phyloP scores from a whole-genome alignment of 2,888 invertebrate species.

The Cerastis leucographa region DNA sequence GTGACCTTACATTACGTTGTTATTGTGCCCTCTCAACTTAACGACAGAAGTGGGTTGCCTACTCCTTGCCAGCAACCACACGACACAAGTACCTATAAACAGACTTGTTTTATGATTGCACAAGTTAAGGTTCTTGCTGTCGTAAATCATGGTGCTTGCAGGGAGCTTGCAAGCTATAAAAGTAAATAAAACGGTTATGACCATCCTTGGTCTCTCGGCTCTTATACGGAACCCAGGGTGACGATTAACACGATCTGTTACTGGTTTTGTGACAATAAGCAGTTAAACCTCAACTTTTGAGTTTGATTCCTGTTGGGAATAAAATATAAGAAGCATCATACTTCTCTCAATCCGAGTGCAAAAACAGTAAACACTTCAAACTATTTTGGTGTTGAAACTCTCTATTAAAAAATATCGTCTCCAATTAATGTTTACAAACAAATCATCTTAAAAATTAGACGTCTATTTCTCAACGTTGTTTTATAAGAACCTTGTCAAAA shows the following conservation, averaged over 20 bases:
- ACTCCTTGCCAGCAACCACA: conserved; percentile 12
- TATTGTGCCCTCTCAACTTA: not conserved
- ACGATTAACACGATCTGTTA: conserved; percentile 41
- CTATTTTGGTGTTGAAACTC: not conserved
- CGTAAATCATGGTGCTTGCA: conserved; percentile 55
- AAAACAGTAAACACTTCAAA: not conserved
- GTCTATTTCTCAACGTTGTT: conserved; percentile 6
- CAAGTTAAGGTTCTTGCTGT: conserved; percentile 31
- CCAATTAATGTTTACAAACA: conserved; percentile 26
- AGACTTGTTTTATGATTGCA: conserved; percentile 49
- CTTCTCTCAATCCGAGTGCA: not conserved
- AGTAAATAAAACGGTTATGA: conserved; percentile 62
- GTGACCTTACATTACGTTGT: not conserved
- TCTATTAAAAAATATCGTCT: conserved; percentile 1
- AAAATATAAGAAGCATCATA: not conserved
- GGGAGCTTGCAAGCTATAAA: conserved; percentile 55
- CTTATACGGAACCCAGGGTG: conserved; percentile 50
- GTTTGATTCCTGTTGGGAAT: conserved; percentile 18
- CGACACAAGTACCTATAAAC: conserved; percentile 45
- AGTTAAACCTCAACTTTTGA: conserved; percentile 20
- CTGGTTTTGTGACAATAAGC: conserved; percentile 34
- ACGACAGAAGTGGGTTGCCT: not conserved
- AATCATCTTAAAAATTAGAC: not conserved
- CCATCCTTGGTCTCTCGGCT: conserved; percentile 40
- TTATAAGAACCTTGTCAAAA: conserved; percentile 23